phyloP scores from a whole-genome alignment of 2,797 vertebrate species.

The Sebastes variabilis region DNA sequence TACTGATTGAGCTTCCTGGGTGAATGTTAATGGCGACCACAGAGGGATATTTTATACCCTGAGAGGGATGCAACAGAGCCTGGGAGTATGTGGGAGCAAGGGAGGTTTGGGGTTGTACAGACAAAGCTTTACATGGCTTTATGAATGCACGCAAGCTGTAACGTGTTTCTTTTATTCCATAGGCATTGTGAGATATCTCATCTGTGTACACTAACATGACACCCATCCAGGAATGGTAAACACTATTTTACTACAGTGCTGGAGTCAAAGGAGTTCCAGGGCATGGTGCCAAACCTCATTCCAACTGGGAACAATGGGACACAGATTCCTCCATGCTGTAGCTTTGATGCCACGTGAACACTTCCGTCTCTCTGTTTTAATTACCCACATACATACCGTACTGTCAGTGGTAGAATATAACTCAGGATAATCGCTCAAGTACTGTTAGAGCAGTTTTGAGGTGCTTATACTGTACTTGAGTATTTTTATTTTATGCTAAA shows the following conservation, averaged over 20 bases:
- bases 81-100: conserved; percentile 35
- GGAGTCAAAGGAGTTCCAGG: conserved; percentile 50
- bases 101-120: conserved; percentile 24
- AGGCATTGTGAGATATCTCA: conserved; percentile 37
- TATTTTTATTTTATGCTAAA: background rate
- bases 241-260: conserved; percentile 45
- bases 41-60: conserved; percentile 71
- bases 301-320: conserved; percentile 66
- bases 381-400: conserved; percentile 33
- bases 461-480: background rate
- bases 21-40: conserved; percentile 77
- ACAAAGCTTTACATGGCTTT: conserved; percentile 51
- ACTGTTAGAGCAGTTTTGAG: background rate
- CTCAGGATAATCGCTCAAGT: background rate
- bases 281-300: conserved; percentile 63
- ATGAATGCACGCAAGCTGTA: conserved; percentile 56
- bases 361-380: conserved; percentile 51
- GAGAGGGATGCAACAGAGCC: conserved; percentile 51
- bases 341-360: conserved; percentile 56
- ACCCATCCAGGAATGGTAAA: conserved; percentile 58
- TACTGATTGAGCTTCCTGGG: conserved; percentile 81
- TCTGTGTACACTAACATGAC: conserved; percentile 50
- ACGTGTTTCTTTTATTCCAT: conserved; percentile 54
- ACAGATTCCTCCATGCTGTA: conserved; percentile 52
- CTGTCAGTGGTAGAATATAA: conserved; percentile 17